Base-by-base conservation (phyloP, 2,113 vertebrate genomes). In the Prunella fulvescens region DNA sequence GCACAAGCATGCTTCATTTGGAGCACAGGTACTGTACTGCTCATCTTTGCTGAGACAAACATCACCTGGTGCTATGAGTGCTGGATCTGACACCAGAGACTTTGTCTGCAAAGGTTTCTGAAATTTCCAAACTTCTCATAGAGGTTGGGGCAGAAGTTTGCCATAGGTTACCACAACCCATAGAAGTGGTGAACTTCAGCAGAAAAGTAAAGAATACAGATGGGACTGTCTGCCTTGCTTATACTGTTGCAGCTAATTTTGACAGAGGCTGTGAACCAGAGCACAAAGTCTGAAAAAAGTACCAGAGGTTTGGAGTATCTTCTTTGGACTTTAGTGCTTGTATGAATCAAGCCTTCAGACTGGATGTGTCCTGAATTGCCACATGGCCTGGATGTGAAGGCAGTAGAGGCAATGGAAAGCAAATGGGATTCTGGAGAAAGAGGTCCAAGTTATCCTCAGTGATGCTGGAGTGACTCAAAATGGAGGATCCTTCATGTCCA, bases 1-100 rank as follows among this genome's bases (percentile, higher is more conserved):
- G 16, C 19, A n/a, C 35, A 50, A 67, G 23, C 8, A 23, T 0
- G 0, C 13, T 48, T 65, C 0, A 1, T 23, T 20, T 62, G 57
- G 48, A 82, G 70, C 29, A 51, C 31, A 37, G 42, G 33, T 33
- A 28, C 57, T 19, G 17, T 19, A 10, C 28, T 26, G 26, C 42
- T 54, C 15, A 11, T 35, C 35, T 81, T 50, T 35, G 20, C 7
- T 42, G 61, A 62, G 66, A 53, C 22, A 56, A 82, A 51, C 1
- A 1, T 86, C 18, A 25, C 44, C 28, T 57, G 19, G 31, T 58
- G 51, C 60, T 58, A 3, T 3, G 29, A 28, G 35, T 58, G 51
- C 44, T 62, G 53, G 40, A 31, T 33, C 17, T 40, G 51, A 24
- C 22, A 54, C 28, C 42, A n/a, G 24, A 0, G 1, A 25, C 47